These are phyloP conservation scores for Hiodon alosoides DNA, from an alignment of 2,113 vertebrate species.

Conservation along the genomic window DNA sequence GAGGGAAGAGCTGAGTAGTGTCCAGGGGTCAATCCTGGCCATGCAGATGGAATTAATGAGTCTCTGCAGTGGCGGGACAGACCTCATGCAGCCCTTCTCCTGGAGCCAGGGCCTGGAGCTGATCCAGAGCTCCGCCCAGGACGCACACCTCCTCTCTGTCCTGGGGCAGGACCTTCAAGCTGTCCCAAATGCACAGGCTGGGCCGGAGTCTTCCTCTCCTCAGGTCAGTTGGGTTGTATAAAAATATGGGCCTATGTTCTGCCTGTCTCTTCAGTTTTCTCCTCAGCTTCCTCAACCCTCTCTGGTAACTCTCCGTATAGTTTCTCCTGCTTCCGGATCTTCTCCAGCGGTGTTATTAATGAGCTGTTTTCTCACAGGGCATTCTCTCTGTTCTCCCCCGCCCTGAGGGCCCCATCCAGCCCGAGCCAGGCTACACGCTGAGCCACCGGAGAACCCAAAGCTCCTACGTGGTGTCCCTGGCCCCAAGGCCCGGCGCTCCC, in stretches of 20 bases:
- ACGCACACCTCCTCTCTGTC: constrained; percentile 52
- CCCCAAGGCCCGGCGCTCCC: constrained; percentile 49
- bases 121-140: constrained; percentile 41
- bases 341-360: background rate
- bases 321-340: background rate
- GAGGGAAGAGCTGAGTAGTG: constrained; percentile 47
- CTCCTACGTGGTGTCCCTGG: constrained; percentile 60
- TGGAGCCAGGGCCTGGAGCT: constrained; percentile 50
- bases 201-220: no score
- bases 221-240: no score
- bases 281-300: background rate
- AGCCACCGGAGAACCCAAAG: constrained; percentile 56
- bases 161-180: constrained; percentile 41
- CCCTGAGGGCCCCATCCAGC: background rate
- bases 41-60: constrained; percentile 56
- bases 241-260: no score
- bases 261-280: background rate
- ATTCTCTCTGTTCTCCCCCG: background rate
- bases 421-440: constrained; percentile 59
- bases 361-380: background rate
- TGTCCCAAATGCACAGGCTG: background rate
- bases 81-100: constrained; percentile 35
- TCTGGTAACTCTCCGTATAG: no score
- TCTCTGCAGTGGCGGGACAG: constrained; percentile 29
- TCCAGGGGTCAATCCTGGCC: constrained; percentile 43